Conservation (phyloP, 2,888 invertebrate genomes). For the Aphidoletes aphidimyza region DNA sequence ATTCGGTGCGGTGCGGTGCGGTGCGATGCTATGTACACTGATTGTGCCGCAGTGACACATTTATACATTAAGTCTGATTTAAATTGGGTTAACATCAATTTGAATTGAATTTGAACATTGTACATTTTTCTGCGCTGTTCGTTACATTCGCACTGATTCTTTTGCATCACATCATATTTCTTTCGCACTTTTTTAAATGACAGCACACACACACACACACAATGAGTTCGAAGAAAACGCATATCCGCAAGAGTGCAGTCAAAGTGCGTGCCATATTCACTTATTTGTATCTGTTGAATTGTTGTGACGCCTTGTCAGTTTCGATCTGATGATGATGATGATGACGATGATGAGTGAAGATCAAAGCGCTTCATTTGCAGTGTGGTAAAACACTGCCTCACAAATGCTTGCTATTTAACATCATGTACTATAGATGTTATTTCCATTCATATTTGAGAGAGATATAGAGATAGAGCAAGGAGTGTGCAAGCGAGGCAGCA, state of each 20-base stretch:
- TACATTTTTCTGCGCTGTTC: neutral
- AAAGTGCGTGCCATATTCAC: conserved; percentile 36
- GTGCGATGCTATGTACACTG: neutral
- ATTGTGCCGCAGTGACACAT: neutral
- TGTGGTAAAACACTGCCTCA: neutral
- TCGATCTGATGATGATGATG: conserved; percentile 13
- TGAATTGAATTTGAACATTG: conserved; percentile 2
- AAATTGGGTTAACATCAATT: conserved; percentile 49
- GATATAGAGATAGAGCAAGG: neutral
- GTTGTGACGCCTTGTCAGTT: conserved; percentile 51
- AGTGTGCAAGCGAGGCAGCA: neutral
- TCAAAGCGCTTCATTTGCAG: conserved; percentile 15
- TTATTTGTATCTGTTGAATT: neutral
- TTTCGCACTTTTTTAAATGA: neutral
- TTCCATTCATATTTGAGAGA: neutral
- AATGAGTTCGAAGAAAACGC: no score
- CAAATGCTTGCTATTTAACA: no score
- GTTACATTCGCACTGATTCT: neutral
- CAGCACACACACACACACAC: no score
- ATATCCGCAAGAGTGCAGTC: neutral
- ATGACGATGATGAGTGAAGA: neutral
- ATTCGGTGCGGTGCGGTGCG: no score
- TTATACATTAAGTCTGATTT: conserved; percentile 36
- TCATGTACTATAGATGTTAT: neutral
- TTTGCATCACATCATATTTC: conserved; percentile 7